Base-by-base conservation (phyloP, 2,797 vertebrate genomes). In the Epinephelus malabaricus region DNA sequence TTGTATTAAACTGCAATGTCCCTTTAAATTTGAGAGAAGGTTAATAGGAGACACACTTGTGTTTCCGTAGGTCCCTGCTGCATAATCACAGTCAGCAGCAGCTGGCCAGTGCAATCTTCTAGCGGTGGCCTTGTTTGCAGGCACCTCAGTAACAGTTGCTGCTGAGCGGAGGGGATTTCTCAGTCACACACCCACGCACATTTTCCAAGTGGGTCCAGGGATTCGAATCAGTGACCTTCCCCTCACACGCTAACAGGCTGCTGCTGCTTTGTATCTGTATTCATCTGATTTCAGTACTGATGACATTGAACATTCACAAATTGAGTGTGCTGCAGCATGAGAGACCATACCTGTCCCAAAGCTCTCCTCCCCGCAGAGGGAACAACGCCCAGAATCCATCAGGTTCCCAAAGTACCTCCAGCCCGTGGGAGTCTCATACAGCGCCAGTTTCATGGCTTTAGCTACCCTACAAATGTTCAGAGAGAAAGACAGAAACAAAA, bases 361-460 rank as follows among this genome's bases (percentile, higher is more conserved):
- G 93, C 98, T 99, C 92, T 99, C 98, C 89, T 99, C 98, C 81
- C 98, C 98, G 89, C 98, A 99, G 75, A 99, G 96, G 0, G 98
- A 99, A 87, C 98, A 99, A 81, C 97, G 97, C 17, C 98, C 98
- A 2, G 98, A 98, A 91, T 99, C 98, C 98, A 99, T 99, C 80
- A 99, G 94, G 94, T 97, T 99, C 69, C 97, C 97, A 89, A 99
- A 99, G 92, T 98, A 99, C 83, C 97, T 97, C 98, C 98, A 99
- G 85, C 98, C 98, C 61, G 97, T 94, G 59, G 98, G 98, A 65
- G 97, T 98, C 95, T 99, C 98, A 78, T 99, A 99, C 47, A 99
- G 93, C 13, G 98, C 97, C 63, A 99, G 92, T 86, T 99, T 99
- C 97, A 99, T 95, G 76, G 95, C 95, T 92, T 99, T 99, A 82